Base-by-base conservation (phyloP, 2,113 vertebrate species). In the Corythaixoides concolor region DNA sequence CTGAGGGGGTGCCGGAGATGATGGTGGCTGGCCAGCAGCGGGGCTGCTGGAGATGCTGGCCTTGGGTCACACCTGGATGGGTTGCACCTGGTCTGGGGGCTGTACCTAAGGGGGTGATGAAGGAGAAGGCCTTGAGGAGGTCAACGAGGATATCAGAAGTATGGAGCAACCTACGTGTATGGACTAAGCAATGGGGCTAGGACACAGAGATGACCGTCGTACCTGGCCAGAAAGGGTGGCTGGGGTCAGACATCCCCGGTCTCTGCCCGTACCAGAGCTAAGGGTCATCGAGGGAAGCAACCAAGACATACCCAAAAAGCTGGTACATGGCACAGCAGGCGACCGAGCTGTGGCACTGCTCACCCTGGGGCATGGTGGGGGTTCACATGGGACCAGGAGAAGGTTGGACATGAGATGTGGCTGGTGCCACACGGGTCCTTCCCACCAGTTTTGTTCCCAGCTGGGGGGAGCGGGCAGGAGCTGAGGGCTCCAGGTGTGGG, bases 21-120 rank as follows among this genome's bases (percentile, higher is more conserved):
- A 16, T 4, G 3, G 26, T 3, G 2, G 41, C 41, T 81, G 8
- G 35, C 32, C 3, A 0, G 55, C 0, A 0, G 27, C 21, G 24
- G 50, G 63, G 63, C 50, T 47, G 63, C 20, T 26, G 35, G 60
- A 41, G 49, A 16, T 9, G n/a, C 43, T 41, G 43, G 55, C 21
- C 41, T 45, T 6, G 2, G 30, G 39, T 39, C 39, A 39, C 39
- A 39, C 52, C 19, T 24, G 39, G 26, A 8, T 43, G 76, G 26
- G 15, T 21, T 70, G n/a, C 12, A 7, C 26, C 8, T 41, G 45
- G 5, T 60, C 43, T 82, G 23, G 32, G 47, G 39, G 32, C 12
- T 8, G 8, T 37, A 76, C 60, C 28, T 37, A 55, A 87, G 52
- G 20, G 26, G 53, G 3, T 55, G 32, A 33, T 67, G 64, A 77